phyloP scores from a whole-genome alignment of 2,888 invertebrate species.

The Diaprepes abbreviatus region DNA sequence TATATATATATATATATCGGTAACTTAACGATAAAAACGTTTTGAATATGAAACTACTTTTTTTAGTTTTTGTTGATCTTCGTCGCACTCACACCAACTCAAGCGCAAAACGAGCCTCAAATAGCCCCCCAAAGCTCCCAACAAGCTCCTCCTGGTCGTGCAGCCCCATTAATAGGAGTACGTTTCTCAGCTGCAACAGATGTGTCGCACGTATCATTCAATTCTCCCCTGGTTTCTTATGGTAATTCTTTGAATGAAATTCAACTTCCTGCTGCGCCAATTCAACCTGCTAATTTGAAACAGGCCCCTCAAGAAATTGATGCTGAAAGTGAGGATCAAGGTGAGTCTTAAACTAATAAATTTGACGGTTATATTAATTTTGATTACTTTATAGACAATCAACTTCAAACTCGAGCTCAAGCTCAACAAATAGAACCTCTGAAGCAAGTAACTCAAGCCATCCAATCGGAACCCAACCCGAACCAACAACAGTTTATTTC shows the following conservation, averaged over 20 bases:
- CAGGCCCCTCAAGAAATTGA: constrained; percentile 14
- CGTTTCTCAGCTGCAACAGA: constrained; percentile 68
- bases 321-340: background rate
- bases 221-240: constrained; percentile 58
- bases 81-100: constrained; percentile 67
- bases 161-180: constrained; percentile 67
- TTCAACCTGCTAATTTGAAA: constrained; percentile 36
- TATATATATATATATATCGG: too few relatives aligned
- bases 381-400: constrained; percentile 20
- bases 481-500: constrained; percentile 37
- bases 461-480: background rate
- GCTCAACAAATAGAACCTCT: background rate
- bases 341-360: background rate
- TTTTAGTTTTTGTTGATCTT: constrained; percentile 61
- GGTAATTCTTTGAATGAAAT: constrained; percentile 51
- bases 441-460: constrained; percentile 2
- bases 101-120: constrained; percentile 55
- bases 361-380: background rate
- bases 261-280: constrained; percentile 45
- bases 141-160: constrained; percentile 60
- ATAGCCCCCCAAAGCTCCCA: constrained; percentile 57
- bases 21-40: too few relatives aligned
- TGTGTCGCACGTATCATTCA: constrained; percentile 73
- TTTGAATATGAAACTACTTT: too few relatives aligned
- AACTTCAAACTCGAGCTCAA: constrained; percentile 15